A percentile compares a stretch with the other conserved stretches of the same genome.
Evolutionary conservation across 1,140 invertebrate species (phyloP).

Genomic region (Metopolophium dirhodum): DNA sequence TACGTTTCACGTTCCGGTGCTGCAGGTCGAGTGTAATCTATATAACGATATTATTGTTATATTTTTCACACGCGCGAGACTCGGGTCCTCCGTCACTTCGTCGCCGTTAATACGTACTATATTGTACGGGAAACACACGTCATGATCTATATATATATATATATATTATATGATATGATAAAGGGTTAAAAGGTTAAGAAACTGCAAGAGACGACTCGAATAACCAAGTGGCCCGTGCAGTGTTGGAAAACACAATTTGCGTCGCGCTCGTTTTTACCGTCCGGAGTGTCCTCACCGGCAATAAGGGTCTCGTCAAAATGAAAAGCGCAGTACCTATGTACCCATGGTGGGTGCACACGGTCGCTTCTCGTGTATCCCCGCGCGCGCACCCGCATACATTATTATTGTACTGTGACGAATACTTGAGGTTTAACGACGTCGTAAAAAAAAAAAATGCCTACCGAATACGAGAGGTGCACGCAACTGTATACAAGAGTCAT

Average conservation of each 20-base stretch:
- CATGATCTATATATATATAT: no score
- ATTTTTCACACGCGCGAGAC: no score
- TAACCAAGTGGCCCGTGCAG: background rate
- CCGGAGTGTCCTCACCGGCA: background rate
- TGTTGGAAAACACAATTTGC: background rate
- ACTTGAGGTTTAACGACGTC: constrained; percentile 44
- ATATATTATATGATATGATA: constrained; percentile 61
- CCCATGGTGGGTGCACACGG: background rate
- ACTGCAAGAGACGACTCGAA: background rate
- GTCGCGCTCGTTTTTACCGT: background rate
- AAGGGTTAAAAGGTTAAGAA: constrained; percentile 21
- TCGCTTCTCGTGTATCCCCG: background rate
- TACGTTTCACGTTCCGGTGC: no score
- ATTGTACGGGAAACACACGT: background rate
- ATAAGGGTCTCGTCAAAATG: constrained; percentile 39
- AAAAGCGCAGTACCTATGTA: constrained; percentile 21
- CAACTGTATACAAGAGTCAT: no score
- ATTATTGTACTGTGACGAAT: background rate
- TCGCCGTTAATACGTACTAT: no score
- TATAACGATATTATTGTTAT: no score
- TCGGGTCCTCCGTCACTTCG: no score
- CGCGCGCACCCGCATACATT: background rate
- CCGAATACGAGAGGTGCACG: background rate
- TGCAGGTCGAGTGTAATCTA: no score
- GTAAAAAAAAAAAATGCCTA: constrained; percentile 23